Evolutionary conservation across 2,797 vertebrate species (phyloP), one percentile per base, ranked within the genome.

Genomic region (Oreonectes daqikongensis): DNA sequence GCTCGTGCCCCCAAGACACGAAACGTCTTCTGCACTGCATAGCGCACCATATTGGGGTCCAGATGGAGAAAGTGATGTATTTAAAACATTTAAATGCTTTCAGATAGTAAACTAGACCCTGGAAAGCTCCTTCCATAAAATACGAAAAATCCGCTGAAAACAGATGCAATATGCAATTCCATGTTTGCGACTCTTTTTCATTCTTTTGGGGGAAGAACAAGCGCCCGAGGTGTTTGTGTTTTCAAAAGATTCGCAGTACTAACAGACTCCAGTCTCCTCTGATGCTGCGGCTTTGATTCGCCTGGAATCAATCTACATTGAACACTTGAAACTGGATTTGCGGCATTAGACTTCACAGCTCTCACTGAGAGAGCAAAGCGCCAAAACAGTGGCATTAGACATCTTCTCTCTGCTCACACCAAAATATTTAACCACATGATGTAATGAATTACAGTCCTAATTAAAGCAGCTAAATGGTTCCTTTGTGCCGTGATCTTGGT

Each of bases 381-480:
- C 11, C 52, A 60, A 63, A 69, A 35, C 6, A 38, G 22, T 4
- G 66, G 17, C 65, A n/a, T 59, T 11, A 50, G 48, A 40, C 46
- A 63, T 50, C 57, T 35, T 26, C 53, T 20, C 35, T 28, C 75
- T 15, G 18, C 63, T 55, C 42, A 26, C 44, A 24, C 28, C 20
- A 65, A 68, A 69, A 81, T 59, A 77, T 82, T 81, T 81, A 80
- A 81, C 53, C 75, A 82, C 75, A 71, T 83, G 71, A 79, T 83
- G 67, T 80, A 71, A 82, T 83, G 74, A 82, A 85, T 83, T 78
- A 79, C 66, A 48, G 60, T 57, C 40, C 32, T 72, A 77, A 85
- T 82, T 82, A 76, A 78, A 53, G 5, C 69, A 57, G 72, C 82
- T 77, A 81, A 81, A 53, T 28, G 64, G 66, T 65, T 79, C 69